Evolutionary conservation across 1,140 invertebrate species (phyloP).

Genomic region (Tetramorium alpestre): DNA sequence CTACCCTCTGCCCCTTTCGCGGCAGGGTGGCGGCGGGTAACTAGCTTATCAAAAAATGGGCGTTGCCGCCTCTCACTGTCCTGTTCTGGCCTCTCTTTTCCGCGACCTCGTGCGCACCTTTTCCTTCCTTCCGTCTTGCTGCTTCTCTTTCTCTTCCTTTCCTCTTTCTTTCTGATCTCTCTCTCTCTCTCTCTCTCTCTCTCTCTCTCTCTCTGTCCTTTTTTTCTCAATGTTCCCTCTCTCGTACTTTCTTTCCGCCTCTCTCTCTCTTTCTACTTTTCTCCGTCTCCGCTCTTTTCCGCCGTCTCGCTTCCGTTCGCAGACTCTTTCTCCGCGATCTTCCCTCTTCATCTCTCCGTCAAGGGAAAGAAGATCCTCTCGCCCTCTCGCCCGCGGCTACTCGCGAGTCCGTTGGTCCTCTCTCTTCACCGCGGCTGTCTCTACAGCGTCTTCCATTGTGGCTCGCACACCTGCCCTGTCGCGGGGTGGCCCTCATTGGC

Average conservation of each 20-base stretch:
- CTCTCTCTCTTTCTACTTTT: constrained; percentile 7
- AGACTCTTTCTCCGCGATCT: constrained; percentile 14
- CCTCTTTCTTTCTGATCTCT: background rate
- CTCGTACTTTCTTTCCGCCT: background rate
- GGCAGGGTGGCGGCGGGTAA: constrained; percentile 83
- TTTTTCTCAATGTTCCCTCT: constrained; percentile 25
- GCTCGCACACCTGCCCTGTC: constrained; percentile 79
- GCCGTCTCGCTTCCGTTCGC: constrained; percentile 25
- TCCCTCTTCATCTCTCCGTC: constrained; percentile 21
- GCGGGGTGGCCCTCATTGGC: constrained; percentile 75
- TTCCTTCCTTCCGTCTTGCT: constrained; percentile 72
- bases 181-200: background rate
- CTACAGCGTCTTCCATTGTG: constrained; percentile 80
- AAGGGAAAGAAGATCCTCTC: background rate
- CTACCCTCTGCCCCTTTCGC: constrained; percentile 76
- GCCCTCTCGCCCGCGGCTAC: background rate
- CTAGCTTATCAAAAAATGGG: constrained; percentile 87
- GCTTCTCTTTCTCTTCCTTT: constrained; percentile 25
- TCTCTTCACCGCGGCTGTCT: constrained; percentile 58
- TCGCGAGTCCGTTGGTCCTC: constrained; percentile 54
- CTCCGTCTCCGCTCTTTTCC: constrained; percentile 18
- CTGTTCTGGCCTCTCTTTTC: constrained; percentile 75
- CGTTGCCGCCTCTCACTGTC: constrained; percentile 84
- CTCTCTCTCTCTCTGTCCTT: background rate
- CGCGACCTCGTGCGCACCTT: constrained; percentile 58